Percentiles rank a stretch among this genome's conserved stretches.
These are phyloP conservation scores for Lasiommata megera DNA, from an alignment of 2,888 invertebrate genomes.

Conservation along the genomic window DNA sequence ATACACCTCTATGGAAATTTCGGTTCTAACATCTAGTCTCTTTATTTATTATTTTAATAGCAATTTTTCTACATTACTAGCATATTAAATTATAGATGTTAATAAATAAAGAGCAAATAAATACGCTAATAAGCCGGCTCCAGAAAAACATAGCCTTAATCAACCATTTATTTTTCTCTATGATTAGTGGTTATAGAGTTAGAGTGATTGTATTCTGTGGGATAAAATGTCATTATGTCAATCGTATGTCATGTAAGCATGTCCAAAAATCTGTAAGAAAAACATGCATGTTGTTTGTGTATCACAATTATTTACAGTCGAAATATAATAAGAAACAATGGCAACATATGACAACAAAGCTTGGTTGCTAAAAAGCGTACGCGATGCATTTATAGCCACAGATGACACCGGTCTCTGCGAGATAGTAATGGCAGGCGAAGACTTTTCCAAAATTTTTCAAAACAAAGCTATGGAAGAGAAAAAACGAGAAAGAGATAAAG, in stretches of 20 bases:
- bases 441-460: constrained; percentile 83
- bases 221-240: neutral
- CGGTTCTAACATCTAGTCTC: too few species aligned
- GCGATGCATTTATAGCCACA: constrained; percentile 96
- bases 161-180: neutral
- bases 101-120: too few species aligned
- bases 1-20: too few species aligned
- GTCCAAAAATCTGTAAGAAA: neutral
- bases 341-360: constrained; percentile 96
- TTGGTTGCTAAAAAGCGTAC: constrained; percentile 95
- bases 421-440: constrained; percentile 93
- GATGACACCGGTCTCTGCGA: constrained; percentile 98
- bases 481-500: constrained; percentile 55
- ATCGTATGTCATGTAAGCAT: neutral
- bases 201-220: neutral
- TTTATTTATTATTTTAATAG: too few species aligned
- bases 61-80: too few species aligned
- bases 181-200: neutral
- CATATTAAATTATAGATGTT: too few species aligned
- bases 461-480: constrained; percentile 69
- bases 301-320: neutral
- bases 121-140: too few species aligned
- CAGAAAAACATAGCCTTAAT: too few species aligned
- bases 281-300: neutral
- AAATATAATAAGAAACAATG: constrained; percentile 77